phyloP scores from a whole-genome alignment of 2,797 vertebrate genomes.

The Rhinogobio ventralis region DNA sequence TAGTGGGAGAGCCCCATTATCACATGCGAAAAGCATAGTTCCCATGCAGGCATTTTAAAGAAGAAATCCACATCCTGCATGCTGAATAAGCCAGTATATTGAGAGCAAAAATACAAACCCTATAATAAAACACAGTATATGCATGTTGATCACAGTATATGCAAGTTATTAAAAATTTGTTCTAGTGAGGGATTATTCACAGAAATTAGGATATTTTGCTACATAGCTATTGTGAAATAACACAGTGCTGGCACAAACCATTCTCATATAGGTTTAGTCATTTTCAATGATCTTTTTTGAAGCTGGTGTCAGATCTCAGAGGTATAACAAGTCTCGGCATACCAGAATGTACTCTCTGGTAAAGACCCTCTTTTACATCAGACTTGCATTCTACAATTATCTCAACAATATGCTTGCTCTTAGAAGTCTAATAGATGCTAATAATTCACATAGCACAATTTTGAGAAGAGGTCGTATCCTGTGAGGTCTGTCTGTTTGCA shows the following conservation, averaged over 20 bases:
- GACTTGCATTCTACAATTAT: slow-evolving; percentile 40
- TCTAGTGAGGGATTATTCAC: slow-evolving; percentile 20
- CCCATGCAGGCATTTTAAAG: slow-evolving; percentile 77
- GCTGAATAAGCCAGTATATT: slow-evolving; percentile 83
- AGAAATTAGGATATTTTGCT: slow-evolving; percentile 15
- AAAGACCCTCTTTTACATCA: slow-evolving; percentile 39
- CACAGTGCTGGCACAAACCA: slow-evolving; percentile 12
- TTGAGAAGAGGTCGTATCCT: neutral
- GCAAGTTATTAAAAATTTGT: slow-evolving; percentile 14
- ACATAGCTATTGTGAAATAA: slow-evolving; percentile 33
- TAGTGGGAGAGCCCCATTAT: slow-evolving; percentile 26
- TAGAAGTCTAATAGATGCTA: slow-evolving; percentile 18
- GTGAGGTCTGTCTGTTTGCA: slow-evolving; percentile 18
- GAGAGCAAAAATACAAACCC: slow-evolving; percentile 74
- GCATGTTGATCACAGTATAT: slow-evolving; percentile 14
- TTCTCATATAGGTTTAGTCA: slow-evolving; percentile 32
- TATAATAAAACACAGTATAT: slow-evolving; percentile 39
- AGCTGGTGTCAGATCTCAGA: slow-evolving; percentile 56
- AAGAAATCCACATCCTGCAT: slow-evolving; percentile 79
- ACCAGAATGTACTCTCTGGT: slow-evolving; percentile 49
- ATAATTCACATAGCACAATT: slow-evolving; percentile 6
- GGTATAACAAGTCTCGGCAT: slow-evolving; percentile 23
- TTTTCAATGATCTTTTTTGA: slow-evolving; percentile 54
- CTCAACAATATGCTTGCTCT: slow-evolving; percentile 30
- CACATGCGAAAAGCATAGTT: slow-evolving; percentile 68